Evolutionary conservation across 2,113 vertebrate species (phyloP).

Genomic region (Stomatorhinus ivindoensis): DNA sequence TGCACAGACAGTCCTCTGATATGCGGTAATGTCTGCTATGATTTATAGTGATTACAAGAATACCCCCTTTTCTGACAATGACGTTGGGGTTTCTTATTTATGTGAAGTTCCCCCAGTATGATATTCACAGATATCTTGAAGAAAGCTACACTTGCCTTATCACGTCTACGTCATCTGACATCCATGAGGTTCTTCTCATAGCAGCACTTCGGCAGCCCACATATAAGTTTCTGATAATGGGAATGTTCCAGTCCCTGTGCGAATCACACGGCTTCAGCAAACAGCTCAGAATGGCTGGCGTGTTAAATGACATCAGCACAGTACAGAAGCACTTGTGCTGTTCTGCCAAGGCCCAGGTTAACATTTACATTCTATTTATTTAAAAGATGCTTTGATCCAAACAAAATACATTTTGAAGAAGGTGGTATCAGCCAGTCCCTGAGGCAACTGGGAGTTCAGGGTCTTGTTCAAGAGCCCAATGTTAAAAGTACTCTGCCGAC

Average conservation of each 20-base stretch:
- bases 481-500: not conserved
- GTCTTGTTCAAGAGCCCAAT: not conserved
- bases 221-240: not conserved
- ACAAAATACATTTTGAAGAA: not conserved
- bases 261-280: not conserved
- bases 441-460: not conserved
- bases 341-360: not conserved
- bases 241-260: not conserved
- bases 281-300: not conserved
- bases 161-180: not conserved
- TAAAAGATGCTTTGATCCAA: not conserved
- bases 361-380: not conserved
- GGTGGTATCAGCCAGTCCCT: not conserved
- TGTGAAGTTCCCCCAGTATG: not conserved
- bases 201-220: not conserved
- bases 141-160: not conserved
- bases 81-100: not conserved
- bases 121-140: not conserved
- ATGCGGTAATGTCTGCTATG: not conserved
- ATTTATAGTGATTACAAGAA: not conserved
- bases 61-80: not conserved
- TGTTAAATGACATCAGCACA: not conserved
- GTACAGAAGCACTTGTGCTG: not conserved
- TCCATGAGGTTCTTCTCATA: not conserved
- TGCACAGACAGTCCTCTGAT: not conserved